Evolutionary conservation across 92 coral and sea anemone genomes (phyloP), one percentile per base, ranked within the genome.

Genomic region (Muricea muricata): DNA sequence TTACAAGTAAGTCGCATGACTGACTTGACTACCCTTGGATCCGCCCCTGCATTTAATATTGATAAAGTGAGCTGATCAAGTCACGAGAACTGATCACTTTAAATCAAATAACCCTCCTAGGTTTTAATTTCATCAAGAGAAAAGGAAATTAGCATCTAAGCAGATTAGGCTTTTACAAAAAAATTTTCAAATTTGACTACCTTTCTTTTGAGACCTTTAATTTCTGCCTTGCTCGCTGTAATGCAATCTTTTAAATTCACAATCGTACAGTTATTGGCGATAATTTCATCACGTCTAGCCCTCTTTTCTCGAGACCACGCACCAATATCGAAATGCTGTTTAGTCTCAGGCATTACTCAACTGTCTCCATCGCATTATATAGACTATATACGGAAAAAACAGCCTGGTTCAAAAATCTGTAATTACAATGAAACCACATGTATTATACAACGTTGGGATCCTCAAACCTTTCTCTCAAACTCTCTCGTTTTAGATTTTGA

Each of bases 351-450:
- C 72, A 65, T 65, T 31, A 29, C 72, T 65, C 26, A 65, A 29
- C 26, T 21, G 35, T 65, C 72, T 21, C 72, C 15, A 65, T 65
- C 32, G 30, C 72, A 29, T 65, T n/a, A n/a, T n/a, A n/a, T n/a
- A n/a, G n/a, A n/a, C n/a, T n/a, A 65, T 5, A n/a, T 65, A 29
- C 72, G 32, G 35, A 34, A 21, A n/a, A 65, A 65, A 65, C 72
- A 65, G 72, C 72, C 72, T 65, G 72, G 72, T 65, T 65, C 72
- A 65, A 65, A 65, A 65, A 34, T 65, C 72, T 65, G 72, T 34
- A 65, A 65, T 21, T 65, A 29, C 26, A 65, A 65, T 65, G 72
- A 65, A 65, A 65, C 72, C 8, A 65, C 72, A 65, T 65, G 72
- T 21, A 21, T 65, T 65, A 65, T 65, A 65, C 26, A 65, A 7